Base-by-base conservation (phyloP, 2,888 invertebrate species). In the Drosophila niveifrons region DNA sequence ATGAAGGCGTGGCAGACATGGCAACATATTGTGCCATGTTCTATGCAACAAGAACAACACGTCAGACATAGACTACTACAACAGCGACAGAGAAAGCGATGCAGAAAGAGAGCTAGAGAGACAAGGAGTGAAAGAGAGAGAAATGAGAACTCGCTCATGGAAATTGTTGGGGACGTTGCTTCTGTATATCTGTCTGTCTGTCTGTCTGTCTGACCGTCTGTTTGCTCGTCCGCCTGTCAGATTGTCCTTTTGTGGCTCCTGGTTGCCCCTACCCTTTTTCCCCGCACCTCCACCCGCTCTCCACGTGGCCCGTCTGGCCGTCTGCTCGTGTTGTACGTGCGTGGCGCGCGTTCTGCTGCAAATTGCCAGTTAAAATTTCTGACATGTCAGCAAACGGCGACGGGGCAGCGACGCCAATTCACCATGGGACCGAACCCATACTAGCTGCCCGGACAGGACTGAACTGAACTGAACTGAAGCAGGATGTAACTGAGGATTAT, bases 361-460 rank as follows among this genome's bases (percentile, higher is more conserved):
- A 85, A 85, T 88, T 85, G 88, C 78, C 88, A 85, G 88, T 88
- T 85, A 86, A 85, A 88, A 88, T 85, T 85, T 85, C 71, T 85
- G 84, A 86, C 88, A 85, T 88, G 83, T 88, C 85, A 88, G 86
- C 88, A 86, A 77, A 83, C 82, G 80, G 74, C 75, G 41, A 57
- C 58, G 53, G 55, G 43, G 28, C 17, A 41, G 34, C 56, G 50
- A 43, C 66, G 18, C 36, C 71, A 80, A 76, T 72, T 66, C 66
- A 81, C 84, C 67, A 72, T 66, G 84, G 79, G 76, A 74, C 31
- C 31, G 3, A 44, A 55, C 28, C 15, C 59, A 23, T n/a, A 3
- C 44, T 6, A 18, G 11, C 13, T 47, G 57, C n/a, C 31, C 31
- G 18, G 55, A 53, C 41, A 23, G 23, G 23, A 23, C 23, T 23